These are phyloP conservation scores for Triplophysa dalaica DNA, from an alignment of 2,113 vertebrate species.

Conservation along the genomic window DNA sequence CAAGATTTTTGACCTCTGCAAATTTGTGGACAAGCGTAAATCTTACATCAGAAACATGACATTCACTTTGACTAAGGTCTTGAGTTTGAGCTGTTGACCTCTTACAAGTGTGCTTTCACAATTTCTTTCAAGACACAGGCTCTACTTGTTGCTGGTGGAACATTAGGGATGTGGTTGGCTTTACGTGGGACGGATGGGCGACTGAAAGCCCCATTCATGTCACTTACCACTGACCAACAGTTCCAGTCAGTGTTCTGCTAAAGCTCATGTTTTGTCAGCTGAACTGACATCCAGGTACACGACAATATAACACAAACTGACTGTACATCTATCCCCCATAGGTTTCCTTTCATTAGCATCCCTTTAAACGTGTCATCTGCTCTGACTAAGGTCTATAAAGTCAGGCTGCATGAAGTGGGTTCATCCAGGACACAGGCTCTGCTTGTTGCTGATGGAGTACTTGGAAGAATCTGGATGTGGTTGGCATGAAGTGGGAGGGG, in stretches of 20 bases:
- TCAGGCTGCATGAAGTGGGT: background rate
- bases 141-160: conserved; percentile 25
- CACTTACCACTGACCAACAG: conserved; percentile 24
- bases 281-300: too few species aligned
- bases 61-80: too few species aligned
- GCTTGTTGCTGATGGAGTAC: conserved; percentile 28
- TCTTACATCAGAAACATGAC: too few species aligned
- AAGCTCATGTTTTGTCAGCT: background rate
- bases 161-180: conserved; percentile 37
- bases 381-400: background rate
- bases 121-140: background rate
- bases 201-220: conserved; percentile 35
- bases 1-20: background rate
- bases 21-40: background rate
- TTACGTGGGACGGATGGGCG: background rate
- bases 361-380: background rate
- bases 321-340: background rate
- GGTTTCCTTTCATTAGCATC: background rate
- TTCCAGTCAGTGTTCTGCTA: conserved; percentile 25
- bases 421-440: conserved; percentile 18
- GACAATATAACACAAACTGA: background rate
- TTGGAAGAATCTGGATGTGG: conserved; percentile 27
- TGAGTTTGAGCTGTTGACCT: too few species aligned
- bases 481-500: conserved; percentile 5
- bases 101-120: too few species aligned